A percentile compares a stretch with the other conserved stretches of the same genome.
phyloP scores from a whole-genome alignment of 2,888 invertebrate genomes.

The Orthonychiurus folsomi region DNA sequence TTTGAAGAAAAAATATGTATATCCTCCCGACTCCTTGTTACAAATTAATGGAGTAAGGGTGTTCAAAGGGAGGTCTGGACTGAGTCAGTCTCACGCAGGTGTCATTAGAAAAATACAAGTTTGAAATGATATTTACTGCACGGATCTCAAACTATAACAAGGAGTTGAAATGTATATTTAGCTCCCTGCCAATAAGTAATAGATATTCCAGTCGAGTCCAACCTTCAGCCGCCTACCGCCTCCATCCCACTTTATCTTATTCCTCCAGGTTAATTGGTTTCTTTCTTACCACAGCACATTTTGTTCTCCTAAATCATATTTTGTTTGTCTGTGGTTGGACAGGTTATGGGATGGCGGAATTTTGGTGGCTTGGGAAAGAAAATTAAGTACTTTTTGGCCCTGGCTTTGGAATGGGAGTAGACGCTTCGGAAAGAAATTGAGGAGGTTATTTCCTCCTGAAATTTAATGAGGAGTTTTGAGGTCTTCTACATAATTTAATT shows the following conservation, averaged over 20 bases:
- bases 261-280: constrained; percentile 1
- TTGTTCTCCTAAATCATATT: neutral
- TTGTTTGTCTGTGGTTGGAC: neutral
- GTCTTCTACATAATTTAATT: no score
- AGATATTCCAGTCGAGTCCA: neutral
- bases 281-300: neutral
- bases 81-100: neutral
- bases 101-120: neutral
- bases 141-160: neutral
- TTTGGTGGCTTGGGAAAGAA: neutral
- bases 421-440: no score
- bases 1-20: no score
- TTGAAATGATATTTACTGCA: neutral
- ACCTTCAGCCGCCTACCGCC: neutral
- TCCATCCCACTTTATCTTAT: no score
- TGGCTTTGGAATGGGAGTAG: no score
- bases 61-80: neutral
- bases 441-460: no score
- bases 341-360: neutral
- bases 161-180: constrained; percentile 1
- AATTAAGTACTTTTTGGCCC: neutral
- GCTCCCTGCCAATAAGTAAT: neutral
- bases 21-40: neutral
- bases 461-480: no score
- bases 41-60: neutral